Base-by-base conservation (phyloP, 2,888 invertebrate species). In the Campoplex capitator region DNA sequence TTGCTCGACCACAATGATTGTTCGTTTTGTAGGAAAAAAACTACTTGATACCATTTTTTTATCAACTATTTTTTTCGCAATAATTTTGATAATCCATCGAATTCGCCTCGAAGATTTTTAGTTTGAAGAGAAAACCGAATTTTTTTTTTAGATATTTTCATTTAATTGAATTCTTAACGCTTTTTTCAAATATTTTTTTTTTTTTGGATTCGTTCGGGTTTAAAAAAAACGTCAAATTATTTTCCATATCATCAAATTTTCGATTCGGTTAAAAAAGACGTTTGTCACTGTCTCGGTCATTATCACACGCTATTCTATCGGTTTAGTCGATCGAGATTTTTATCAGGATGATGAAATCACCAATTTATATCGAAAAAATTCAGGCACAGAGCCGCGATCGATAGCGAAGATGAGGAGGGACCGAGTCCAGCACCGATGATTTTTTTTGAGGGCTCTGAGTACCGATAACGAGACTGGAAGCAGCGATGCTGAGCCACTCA, bases 391-490 rank as follows among this genome's bases (percentile, higher is more conserved):
- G 92, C 93, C 2, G 93, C 94, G 73, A 93, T 94, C 90, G 94
- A 94, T 70, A 94, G 94, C 79, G 94, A 94, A 83, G 94, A 94
- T 54, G 94, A 94, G 88, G 94, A 94, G 86, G 93, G 92, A 38
- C 92, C 93, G 18, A 94, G 93, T 91, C 91, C 94, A 48, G 93
- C 94, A 9, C 94, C 94, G 45, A 92, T 93, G 35, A 94, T 94
- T 84, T 90, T 90, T 94, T 80, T 88, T 94, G 54, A 92, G 94
- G 68, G 93, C 94, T 54, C 90, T 94, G 32, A 94, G 94, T 75
- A 94, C 94, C 1, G 94, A 94, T 78, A 94, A 94, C 73, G 94
- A 94, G 90, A 94, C 94, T 7, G 94, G 94, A 62, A 94, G 94
- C 83, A 94, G 94, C 80, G 94, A 94, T 58, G 94, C 94, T 6